These are phyloP conservation scores for Luehdorfia chinensis DNA, from an alignment of 1,140 invertebrate species.

Conservation along the genomic window DNA sequence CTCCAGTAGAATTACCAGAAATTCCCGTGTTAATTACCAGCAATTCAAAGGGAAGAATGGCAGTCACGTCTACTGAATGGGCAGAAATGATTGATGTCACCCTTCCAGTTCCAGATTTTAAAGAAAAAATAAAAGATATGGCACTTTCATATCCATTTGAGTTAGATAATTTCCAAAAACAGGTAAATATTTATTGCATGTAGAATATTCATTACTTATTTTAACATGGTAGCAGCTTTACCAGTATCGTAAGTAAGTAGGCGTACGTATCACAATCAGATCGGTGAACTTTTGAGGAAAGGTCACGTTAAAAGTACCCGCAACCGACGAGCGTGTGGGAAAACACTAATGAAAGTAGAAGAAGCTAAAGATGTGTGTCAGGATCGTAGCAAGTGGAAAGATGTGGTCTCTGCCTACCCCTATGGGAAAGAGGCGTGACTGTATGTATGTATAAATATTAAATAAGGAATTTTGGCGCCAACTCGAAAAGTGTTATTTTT, in stretches of 20 bases:
- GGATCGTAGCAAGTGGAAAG: too few species aligned
- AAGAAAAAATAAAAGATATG: constrained; percentile 89
- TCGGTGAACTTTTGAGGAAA: too few species aligned
- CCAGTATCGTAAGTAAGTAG: neutral
- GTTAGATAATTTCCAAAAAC: constrained; percentile 97
- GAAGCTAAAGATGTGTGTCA: too few species aligned
- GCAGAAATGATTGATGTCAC: constrained; percentile 91
- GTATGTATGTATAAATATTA: too few species aligned
- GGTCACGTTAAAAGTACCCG: too few species aligned
- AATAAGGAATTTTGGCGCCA: too few species aligned
- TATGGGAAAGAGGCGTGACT: too few species aligned
- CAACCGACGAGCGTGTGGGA: too few species aligned
- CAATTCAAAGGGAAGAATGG: constrained; percentile 33
- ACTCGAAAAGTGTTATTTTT: too few species aligned
- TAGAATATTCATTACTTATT: neutral
- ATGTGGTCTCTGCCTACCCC: too few species aligned
- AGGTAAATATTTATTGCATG: constrained; percentile 69
- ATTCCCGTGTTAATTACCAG: constrained; percentile 59
- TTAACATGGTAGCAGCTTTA: neutral
- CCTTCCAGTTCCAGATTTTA: constrained; percentile 88
- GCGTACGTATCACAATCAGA: too few species aligned
- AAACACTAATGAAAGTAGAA: too few species aligned
- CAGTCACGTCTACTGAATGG: constrained; percentile 83
- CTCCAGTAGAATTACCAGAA: constrained; percentile 61
- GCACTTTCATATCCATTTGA: constrained; percentile 95